A percentile compares a stretch with the other conserved stretches of the same genome.
phyloP scores from a whole-genome alignment of 23 tunicate genomes.

The Halocynthia aurantium region DNA sequence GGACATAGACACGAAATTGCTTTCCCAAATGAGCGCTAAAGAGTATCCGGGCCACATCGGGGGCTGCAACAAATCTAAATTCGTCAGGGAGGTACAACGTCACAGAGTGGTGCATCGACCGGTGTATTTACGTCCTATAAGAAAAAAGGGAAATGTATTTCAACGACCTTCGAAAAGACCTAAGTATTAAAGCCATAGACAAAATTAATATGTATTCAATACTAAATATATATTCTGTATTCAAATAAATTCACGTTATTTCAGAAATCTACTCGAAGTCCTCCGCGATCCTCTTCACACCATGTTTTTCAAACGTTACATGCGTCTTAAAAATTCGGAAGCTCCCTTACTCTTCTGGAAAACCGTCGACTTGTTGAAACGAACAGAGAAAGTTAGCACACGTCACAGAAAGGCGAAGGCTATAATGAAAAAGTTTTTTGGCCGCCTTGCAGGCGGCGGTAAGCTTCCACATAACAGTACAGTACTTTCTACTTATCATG shows the following conservation, averaged over 20 bases:
- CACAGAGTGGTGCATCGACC: conserved; percentile 30
- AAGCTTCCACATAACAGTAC: neutral
- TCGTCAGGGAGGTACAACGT: conserved; percentile 6
- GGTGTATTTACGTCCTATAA: conserved; percentile 54
- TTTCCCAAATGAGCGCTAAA: conserved; percentile 42
- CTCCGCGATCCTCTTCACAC: conserved; percentile 74
- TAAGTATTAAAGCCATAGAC: conserved; percentile 16
- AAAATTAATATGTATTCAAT: too few species aligned
- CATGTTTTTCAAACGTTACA: conserved; percentile 69
- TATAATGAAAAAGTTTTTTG: conserved; percentile 71
- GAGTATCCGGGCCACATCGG: conserved; percentile 58
- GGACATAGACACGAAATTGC: conserved; percentile 21
- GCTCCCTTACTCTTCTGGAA: conserved; percentile 91
- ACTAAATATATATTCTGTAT: too few species aligned
- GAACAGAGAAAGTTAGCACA: conserved; percentile 31
- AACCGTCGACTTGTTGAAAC: conserved; percentile 58
- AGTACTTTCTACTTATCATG: neutral
- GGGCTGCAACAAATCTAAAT: conserved; percentile 25
- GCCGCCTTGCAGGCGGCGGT: conserved; percentile 68
- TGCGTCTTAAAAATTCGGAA: conserved; percentile 68
- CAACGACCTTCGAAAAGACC: conserved; percentile 64
- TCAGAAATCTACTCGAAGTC: conserved; percentile 52
- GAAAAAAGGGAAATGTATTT: conserved; percentile 53
- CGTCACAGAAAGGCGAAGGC: conserved; percentile 54
- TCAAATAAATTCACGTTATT: neutral